These are phyloP conservation scores for Vesta saturnalis DNA, from an alignment of 2,888 invertebrate genomes.

Conservation along the genomic window DNA sequence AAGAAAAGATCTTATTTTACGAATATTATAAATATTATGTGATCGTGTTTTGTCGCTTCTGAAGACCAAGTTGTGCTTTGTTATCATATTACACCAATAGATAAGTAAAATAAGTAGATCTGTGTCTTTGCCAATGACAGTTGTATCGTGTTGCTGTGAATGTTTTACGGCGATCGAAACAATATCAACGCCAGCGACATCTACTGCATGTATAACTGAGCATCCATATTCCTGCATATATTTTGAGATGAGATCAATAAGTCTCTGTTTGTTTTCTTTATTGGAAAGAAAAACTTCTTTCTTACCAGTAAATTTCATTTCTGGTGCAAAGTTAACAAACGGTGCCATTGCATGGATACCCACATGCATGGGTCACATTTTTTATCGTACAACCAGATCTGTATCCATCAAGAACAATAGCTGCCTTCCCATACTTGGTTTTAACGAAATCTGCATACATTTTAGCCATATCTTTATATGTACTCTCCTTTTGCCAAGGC, in stretches of 20 bases:
- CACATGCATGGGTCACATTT: background rate
- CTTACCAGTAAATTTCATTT: background rate
- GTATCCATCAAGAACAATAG: too few relatives aligned
- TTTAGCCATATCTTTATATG: too few relatives aligned
- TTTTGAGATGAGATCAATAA: background rate
- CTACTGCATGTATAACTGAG: too few relatives aligned
- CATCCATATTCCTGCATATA: too few relatives aligned
- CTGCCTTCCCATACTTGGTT: too few relatives aligned
- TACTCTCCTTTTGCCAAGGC: too few relatives aligned
- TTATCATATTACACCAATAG: constrained; percentile 13
- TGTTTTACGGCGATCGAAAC: background rate
- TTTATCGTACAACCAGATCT: too few relatives aligned
- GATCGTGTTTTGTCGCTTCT: background rate
- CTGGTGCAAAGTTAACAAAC: background rate
- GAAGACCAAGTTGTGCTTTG: too few relatives aligned
- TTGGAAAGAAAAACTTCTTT: too few relatives aligned
- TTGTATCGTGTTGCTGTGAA: background rate
- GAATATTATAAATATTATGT: constrained; percentile 2
- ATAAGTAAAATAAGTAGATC: too few relatives aligned
- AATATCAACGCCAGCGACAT: background rate
- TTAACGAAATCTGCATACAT: too few relatives aligned
- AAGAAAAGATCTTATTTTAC: background rate
- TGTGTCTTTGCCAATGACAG: background rate
- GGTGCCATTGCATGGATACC: background rate
- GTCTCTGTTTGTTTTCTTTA: background rate